Conservation (phyloP, 1,140 invertebrate species). For the Dinothrombium tinctorium region DNA sequence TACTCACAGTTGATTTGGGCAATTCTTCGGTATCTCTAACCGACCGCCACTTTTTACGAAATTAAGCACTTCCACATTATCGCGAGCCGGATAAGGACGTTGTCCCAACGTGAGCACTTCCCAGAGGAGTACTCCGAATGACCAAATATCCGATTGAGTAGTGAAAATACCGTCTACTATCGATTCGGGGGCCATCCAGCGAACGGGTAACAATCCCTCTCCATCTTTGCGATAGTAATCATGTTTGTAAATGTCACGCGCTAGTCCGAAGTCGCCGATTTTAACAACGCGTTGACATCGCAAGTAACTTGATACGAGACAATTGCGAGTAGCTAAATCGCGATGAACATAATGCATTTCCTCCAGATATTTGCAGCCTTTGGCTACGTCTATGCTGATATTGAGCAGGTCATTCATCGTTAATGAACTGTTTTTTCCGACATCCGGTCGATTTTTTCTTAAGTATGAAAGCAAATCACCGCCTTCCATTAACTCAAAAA, state of each 20-base stretch:
- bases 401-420: slow-evolving; percentile 54
- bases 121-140: slow-evolving; percentile 54
- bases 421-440: slow-evolving; percentile 21
- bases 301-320: slow-evolving; percentile 50
- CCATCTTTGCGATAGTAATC: slow-evolving; percentile 30
- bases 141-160: slow-evolving; percentile 59
- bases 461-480: slow-evolving; percentile 80
- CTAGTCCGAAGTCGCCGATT: slow-evolving; percentile 97
- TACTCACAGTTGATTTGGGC: neutral
- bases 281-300: slow-evolving; percentile 43
- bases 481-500: slow-evolving; percentile 92
- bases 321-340: slow-evolving; percentile 81
- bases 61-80: slow-evolving; percentile 16
- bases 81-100: slow-evolving; percentile 18
- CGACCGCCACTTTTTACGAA: slow-evolving; percentile 8
- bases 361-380: slow-evolving; percentile 71
- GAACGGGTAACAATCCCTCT: slow-evolving; percentile 51
- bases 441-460: slow-evolving; percentile 19
- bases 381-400: slow-evolving; percentile 82
- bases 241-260: slow-evolving; percentile 25
- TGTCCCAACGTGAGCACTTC: slow-evolving; percentile 25
- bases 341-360: slow-evolving; percentile 84
- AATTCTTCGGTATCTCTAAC: neutral
- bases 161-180: slow-evolving; percentile 51
- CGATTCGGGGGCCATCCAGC: slow-evolving; percentile 78